phyloP scores from a whole-genome alignment of 1,140 invertebrate species.

The Saccostrea echinata region DNA sequence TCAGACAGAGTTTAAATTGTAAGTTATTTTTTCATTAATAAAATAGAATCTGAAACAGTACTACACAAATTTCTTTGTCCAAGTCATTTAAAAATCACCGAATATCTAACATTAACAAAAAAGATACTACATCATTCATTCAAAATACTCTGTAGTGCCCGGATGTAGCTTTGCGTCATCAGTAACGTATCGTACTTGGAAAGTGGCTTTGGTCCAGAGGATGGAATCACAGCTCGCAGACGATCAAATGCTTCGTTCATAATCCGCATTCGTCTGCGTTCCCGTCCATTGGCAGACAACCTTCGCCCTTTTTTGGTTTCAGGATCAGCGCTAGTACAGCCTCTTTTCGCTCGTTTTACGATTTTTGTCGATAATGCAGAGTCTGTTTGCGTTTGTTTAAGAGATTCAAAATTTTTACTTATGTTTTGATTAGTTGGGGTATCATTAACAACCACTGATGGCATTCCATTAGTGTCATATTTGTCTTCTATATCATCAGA shows the following conservation, averaged over 20 bases:
- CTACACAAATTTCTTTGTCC: no score
- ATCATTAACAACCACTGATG: neutral
- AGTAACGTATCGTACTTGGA: neutral
- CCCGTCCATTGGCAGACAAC: neutral
- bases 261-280: neutral
- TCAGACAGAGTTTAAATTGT: no score
- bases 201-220: neutral
- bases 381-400: neutral
- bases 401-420: neutral
- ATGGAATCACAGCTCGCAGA: neutral
- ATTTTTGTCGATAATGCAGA: neutral
- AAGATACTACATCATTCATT: no score
- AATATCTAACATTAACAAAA: no score
- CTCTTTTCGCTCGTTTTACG: neutral
- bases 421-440: neutral
- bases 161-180: slow-evolving; percentile 6
- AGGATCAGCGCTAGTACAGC: neutral
- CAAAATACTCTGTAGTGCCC: slow-evolving; percentile 8
- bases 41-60: no score
- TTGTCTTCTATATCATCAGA: neutral
- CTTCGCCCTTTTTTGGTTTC: neutral
- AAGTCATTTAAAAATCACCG: no score
- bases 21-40: no score
- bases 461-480: neutral
- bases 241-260: slow-evolving; percentile 3